A percentile compares a stretch with the other conserved stretches of the same genome.
These are phyloP conservation scores for Pipa parva DNA, from an alignment of 2,113 vertebrate genomes.

Conservation along the genomic window DNA sequence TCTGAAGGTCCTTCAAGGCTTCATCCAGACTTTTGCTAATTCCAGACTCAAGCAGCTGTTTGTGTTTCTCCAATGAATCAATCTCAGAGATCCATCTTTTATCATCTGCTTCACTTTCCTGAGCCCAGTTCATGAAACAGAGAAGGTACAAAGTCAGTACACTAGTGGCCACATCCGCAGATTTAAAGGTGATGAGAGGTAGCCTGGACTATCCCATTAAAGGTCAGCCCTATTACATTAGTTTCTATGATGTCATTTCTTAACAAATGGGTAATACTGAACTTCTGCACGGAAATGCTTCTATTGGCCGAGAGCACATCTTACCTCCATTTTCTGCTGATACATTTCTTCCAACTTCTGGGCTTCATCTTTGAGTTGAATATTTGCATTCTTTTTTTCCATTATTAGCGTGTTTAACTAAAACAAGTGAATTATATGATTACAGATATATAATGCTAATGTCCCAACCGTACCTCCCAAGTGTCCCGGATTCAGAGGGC, in stretches of 20 bases:
- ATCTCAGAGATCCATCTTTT: constrained; percentile 59
- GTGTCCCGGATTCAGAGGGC: too few relatives aligned
- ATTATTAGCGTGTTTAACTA: constrained; percentile 62
- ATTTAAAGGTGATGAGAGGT: too few relatives aligned
- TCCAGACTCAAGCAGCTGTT: constrained; percentile 60
- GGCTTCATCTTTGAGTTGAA: constrained; percentile 61
- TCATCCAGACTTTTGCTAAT: constrained; percentile 67
- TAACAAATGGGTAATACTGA: too few relatives aligned
- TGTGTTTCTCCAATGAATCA: constrained; percentile 64
- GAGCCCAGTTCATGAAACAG: neutral
- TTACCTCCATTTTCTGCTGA: constrained; percentile 64
- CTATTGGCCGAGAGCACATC: too few relatives aligned
- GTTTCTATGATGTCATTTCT: too few relatives aligned
- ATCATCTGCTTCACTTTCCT: constrained; percentile 68
- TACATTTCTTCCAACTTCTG: constrained; percentile 66
- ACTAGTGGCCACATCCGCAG: too few relatives aligned
- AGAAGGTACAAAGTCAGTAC: too few relatives aligned
- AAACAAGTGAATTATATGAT: too few relatives aligned
- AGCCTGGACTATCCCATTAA: too few relatives aligned
- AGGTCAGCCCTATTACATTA: too few relatives aligned
- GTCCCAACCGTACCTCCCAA: constrained; percentile 1
- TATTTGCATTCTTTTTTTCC: constrained; percentile 58
- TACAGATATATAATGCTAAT: constrained; percentile 28
- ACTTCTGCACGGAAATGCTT: too few relatives aligned
- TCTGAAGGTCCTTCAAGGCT: constrained; percentile 59